Base-by-base conservation (phyloP, 2,888 invertebrate genomes). In the Therioaphis trifolii region DNA sequence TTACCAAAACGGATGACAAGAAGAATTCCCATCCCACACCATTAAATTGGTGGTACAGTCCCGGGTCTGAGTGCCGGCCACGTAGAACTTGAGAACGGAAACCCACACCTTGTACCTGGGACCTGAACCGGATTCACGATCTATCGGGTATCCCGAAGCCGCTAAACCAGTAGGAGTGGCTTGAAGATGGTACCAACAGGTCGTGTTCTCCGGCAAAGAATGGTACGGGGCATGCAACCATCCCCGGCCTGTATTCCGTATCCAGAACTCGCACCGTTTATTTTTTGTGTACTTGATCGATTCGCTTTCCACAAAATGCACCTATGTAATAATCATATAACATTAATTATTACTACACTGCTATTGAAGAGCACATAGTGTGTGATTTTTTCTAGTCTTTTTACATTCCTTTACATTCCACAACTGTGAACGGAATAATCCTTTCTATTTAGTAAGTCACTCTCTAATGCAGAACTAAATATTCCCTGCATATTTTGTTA, bases 191-290 rank as follows among this genome's bases (percentile, higher is more conserved):
- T 96, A 96, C 29, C 95, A 91, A 88, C 96, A 96, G 12, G 96
- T 96, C 35, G 95, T 96, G 88, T 96, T 96, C 0, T 95, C 94
- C 0, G 96, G 94, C 86, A 96, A 89, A 4, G 96, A 94, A 89
- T 96, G 96, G 86, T 93, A 91, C 0, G 96, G 96, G 87, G 94
- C 95, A 87, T 95, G 94, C 72, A 96, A 88, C 7, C 94, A 90
- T n/a, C 96, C 96, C 77, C 92, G 92, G 1, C 93, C 93, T 0
- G 93, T 93, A 7, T 95, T 95, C 85, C 94, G 91, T 86, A 96
- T 91, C 94, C 94, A 95, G 88, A 96, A 96, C 88, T 95, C 96
- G 88, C 96, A 96, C 85, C 94, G 92, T 88, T 96, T 95, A 89
- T 94, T 94, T 88, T 93, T 94, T n/a, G 94, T 92, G 88, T 94